A percentile compares a stretch with the other conserved stretches of the same genome.
Conservation (phyloP, 2,113 vertebrate genomes). For the Cinclus cinclus region DNA sequence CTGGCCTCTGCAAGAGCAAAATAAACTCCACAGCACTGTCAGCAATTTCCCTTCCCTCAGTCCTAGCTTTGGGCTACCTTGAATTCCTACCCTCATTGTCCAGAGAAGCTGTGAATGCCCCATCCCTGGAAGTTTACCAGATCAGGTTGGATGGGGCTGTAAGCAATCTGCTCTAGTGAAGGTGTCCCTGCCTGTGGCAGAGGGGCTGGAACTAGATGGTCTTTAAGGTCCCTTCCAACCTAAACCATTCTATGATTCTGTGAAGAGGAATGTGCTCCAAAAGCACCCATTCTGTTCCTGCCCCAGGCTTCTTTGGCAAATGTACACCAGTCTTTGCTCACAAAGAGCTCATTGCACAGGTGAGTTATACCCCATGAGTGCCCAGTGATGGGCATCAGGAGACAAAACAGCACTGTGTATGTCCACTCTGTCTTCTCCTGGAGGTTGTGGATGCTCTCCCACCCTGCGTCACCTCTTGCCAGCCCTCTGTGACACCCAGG, state of each 20-base stretch:
- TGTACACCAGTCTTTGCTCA: rapidly evolving
- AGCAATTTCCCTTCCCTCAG: background rate
- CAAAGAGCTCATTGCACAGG: background rate
- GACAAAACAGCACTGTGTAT: background rate
- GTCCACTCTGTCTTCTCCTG: background rate
- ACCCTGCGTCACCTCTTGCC: background rate
- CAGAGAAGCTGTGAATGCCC: background rate
- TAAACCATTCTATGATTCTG: background rate
- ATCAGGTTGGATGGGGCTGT: background rate
- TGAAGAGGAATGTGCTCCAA: background rate
- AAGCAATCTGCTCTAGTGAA: background rate
- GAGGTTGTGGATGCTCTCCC: background rate
- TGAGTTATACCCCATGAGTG: rapidly evolving
- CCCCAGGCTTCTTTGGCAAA: background rate
- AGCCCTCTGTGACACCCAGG: background rate
- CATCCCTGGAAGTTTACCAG: background rate
- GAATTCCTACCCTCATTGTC: background rate
- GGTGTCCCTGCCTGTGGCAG: background rate
- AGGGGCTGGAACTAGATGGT: background rate
- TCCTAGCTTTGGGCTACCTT: background rate
- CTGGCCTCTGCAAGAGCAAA: background rate
- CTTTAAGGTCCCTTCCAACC: background rate
- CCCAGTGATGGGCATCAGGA: background rate
- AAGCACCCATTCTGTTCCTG: background rate
- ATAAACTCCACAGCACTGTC: background rate